Evolutionary conservation across 2,888 invertebrate genomes (phyloP), one percentile per base, ranked within the genome.

Genomic region (Minunthozetes semirufus): DNA sequence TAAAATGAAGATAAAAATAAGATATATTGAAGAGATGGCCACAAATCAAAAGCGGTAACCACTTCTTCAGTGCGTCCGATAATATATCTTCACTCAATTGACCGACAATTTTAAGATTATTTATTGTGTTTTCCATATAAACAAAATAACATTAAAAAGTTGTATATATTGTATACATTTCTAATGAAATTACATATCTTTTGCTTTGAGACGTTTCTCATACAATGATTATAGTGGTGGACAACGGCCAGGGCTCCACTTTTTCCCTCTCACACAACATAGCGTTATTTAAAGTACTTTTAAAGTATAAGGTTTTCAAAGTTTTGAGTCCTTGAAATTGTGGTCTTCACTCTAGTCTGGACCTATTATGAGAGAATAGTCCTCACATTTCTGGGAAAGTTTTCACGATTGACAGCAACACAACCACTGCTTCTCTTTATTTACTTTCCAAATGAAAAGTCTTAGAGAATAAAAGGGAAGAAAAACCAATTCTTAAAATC

Each of bases 401-500:
- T 50, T 50, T 50, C 50, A 50, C 50, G 50, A 50, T 19, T 50
- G 50, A 50, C 50, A n/a, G 19, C 50, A 50, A 50, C 50, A 50
- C 50, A 50, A 50, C 17, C 50, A 50, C 50, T 50, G 50, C 50
- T 50, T 50, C 50, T 50, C 50, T 50, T 50, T 50, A 50, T 50
- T 50, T 50, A 50, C 50, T 50, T 19, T 50, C 50, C 50, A 50
- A 50, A 50, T 50, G 50, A 50, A 50, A 50, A 50, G 19, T 19
- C 19, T 50, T 50, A 50, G 5, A 50, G 50, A 50, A 19, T 50
- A 50, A 50, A 19, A 50, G 50, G 5, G 19, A 50, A 50, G 50
- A 50, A 19, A 50, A 50, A 50, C 4, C 19, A 50, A 50, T 50
- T n/a, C 50, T 50, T 50, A 50, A 50, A 11, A 50, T 50, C 50